Percentiles rank a stretch among this genome's conserved stretches.
These are phyloP conservation scores for Parnassius orleans DNA, from an alignment of 2,888 invertebrate genomes.

Conservation along the genomic window DNA sequence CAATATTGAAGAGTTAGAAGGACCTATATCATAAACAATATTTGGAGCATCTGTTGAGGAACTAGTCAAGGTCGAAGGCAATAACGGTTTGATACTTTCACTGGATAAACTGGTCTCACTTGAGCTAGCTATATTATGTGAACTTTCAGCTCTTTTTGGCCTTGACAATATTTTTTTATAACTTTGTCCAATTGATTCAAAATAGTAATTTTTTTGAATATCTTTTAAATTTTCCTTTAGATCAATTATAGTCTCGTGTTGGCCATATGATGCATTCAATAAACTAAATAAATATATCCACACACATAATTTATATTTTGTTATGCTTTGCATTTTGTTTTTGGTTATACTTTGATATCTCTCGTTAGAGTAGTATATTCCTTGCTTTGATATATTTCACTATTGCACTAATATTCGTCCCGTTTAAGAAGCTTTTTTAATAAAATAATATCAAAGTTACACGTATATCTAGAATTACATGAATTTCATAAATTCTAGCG, in stretches of 20 bases:
- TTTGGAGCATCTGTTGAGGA: slow-evolving; percentile 53
- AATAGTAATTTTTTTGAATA: not conserved
- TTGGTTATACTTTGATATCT: not conserved
- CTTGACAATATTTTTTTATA: slow-evolving; percentile 45
- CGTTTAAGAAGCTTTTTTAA: too few species aligned
- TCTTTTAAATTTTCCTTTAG: slow-evolving; percentile 7
- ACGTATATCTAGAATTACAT: too few species aligned
- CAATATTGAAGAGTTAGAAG: slow-evolving; percentile 56
- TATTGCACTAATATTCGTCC: too few species aligned
- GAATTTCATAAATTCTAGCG: too few species aligned
- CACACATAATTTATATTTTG: slow-evolving; percentile 25
- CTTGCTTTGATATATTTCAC: too few species aligned
- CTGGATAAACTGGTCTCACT: slow-evolving; percentile 50
- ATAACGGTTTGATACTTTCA: slow-evolving; percentile 38
- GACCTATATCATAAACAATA: slow-evolving; percentile 56
- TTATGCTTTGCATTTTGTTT: slow-evolving; percentile 26
- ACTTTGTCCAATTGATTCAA: slow-evolving; percentile 1
- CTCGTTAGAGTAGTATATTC: too few species aligned
- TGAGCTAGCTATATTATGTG: slow-evolving; percentile 48
- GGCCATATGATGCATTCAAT: slow-evolving; percentile 17
- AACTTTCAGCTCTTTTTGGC: slow-evolving; percentile 50
- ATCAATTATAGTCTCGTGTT: slow-evolving; percentile 7
- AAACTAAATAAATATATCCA: slow-evolving; percentile 26
- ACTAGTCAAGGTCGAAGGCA: slow-evolving; percentile 33
- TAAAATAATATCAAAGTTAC: too few species aligned